phyloP scores from a whole-genome alignment of 2,888 invertebrate genomes.

The Nomada ferruginata region DNA sequence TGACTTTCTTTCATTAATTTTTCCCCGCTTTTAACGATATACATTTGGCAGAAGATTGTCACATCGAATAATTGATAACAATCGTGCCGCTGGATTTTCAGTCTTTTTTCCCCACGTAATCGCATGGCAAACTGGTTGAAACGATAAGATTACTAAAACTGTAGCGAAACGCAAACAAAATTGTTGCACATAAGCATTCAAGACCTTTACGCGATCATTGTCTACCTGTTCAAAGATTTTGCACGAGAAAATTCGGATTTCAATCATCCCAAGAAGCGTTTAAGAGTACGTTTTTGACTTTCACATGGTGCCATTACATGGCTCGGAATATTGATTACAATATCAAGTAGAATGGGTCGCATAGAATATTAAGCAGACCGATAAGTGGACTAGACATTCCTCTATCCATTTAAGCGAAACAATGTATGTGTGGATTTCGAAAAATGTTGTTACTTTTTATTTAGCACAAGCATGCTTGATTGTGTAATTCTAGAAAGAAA shows the following conservation, averaged over 20 bases:
- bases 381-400: background rate
- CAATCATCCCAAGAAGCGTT: background rate
- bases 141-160: slow-evolving; percentile 22
- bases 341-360: slow-evolving; percentile 36
- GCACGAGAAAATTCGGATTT: background rate
- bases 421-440: background rate
- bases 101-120: slow-evolving; percentile 9
- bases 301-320: slow-evolving; percentile 12
- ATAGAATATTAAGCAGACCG: slow-evolving; percentile 4
- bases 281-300: slow-evolving; percentile 12
- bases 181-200: background rate
- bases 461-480: background rate
- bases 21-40: background rate
- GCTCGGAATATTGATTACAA: slow-evolving; percentile 47
- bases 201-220: background rate
- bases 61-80: background rate
- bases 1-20: background rate
- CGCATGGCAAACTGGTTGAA: slow-evolving; percentile 10
- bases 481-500: background rate
- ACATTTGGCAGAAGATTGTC: background rate
- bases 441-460: background rate
- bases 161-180: background rate
- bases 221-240: background rate
- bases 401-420: background rate
- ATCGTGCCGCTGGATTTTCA: background rate